Evolutionary conservation across 2,888 invertebrate species (phyloP), one percentile per base, ranked within the genome.

Genomic region (Lepeophtheirus nordmannii): DNA sequence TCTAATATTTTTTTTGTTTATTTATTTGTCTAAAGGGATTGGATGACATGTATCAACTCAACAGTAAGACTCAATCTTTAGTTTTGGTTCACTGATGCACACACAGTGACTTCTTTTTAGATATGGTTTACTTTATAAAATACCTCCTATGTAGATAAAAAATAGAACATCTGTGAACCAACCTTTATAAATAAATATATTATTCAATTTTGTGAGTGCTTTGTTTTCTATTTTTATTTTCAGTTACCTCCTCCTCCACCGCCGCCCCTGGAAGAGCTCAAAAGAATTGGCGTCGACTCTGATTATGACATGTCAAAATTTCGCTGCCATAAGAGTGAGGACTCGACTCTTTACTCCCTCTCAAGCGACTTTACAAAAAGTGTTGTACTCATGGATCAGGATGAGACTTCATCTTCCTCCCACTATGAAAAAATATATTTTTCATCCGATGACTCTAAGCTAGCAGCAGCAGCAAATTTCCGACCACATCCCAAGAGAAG

Each of bases 31-130:
- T 75, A 69, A 77, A 86, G 86, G 75, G 86, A 85, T 71, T 86
- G 86, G 86, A 83, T 86, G 80, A 81, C 83, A 67, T 86, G 86
- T 66, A 86, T 86, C 72, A 83, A 85, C 70, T 85, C 85, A 78
- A 86, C 86, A 75, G 85, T 85, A 78, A 82, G 85, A 7, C 30
- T 30, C 7, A 5, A 7, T 30, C 30, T 30, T 30, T 30, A 30
- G 7, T 2, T 7, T 30, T 30, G 30, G 7, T 30, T 30, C 30
- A 7, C 30, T 30, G 30, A 30, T 30, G 30, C 3, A 30, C 7
- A 30, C 30, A 30, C 30, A 30, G n/a, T n/a, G n/a, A n/a, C n/a
- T n/a, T n/a, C n/a, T n/a, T n/a, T n/a, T n/a, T n/a, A n/a, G n/a
- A n/a, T n/a, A n/a, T n/a, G n/a, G n/a, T n/a, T n/a, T n/a, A n/a